These are phyloP conservation scores for Perca flavescens DNA, from an alignment of 2,113 vertebrate species.

Conservation along the genomic window DNA sequence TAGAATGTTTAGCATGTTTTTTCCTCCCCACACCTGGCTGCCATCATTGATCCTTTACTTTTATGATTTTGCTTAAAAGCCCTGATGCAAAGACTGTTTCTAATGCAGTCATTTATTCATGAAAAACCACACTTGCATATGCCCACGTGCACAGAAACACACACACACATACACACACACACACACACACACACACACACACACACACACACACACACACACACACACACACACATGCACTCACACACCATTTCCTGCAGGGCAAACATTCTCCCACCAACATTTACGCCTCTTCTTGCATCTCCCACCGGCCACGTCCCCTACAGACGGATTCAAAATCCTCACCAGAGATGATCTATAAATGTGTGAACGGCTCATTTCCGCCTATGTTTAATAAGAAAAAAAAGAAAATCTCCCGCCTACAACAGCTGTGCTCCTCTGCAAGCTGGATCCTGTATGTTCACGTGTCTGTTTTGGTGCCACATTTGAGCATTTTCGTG, in stretches of 20 bases:
- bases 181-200: not conserved
- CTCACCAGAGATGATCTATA: constrained; percentile 62
- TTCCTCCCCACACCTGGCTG: not conserved
- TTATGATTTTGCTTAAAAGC: not conserved
- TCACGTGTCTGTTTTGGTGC: not conserved
- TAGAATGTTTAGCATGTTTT: not conserved
- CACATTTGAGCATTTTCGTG: not conserved
- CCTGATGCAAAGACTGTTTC: not conserved
- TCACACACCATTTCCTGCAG: constrained; percentile 36
- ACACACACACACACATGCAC: constrained; percentile 1
- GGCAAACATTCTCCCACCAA: constrained; percentile 55
- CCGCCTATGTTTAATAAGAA: constrained; percentile 41
- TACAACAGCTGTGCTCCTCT: constrained; percentile 41
- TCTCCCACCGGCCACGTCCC: constrained; percentile 54
- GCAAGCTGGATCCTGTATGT: constrained; percentile 5
- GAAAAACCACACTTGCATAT: constrained; percentile 20
- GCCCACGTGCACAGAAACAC: not conserved
- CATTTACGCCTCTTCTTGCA: constrained; percentile 59
- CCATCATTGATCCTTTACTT: not conserved
- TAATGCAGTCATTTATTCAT: constrained; percentile 25
- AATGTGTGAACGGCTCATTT: constrained; percentile 72
- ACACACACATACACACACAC: constrained; percentile 3
- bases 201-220: not conserved
- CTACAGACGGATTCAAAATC: constrained; percentile 51
- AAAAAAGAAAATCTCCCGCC: not conserved